phyloP scores from a whole-genome alignment of 1,140 invertebrate genomes.

The Metopolophium dirhodum region DNA sequence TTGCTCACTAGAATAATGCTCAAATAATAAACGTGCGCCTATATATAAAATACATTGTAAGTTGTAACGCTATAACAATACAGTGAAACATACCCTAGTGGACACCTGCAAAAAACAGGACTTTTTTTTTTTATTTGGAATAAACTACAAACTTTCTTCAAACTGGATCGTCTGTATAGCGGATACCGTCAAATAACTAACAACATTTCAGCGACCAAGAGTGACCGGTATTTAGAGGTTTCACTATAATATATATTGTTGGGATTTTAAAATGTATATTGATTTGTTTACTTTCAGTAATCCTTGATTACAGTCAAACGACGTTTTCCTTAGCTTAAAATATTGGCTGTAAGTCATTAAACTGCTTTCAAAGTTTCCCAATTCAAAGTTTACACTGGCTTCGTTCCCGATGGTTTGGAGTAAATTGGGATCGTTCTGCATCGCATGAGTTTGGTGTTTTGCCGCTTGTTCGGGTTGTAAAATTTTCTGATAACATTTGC shows the following conservation, averaged over 20 bases:
- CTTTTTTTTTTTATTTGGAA: neutral
- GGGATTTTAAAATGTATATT: neutral
- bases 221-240: neutral
- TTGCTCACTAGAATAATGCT: neutral
- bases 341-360: neutral
- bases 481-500: slow-evolving; percentile 29
- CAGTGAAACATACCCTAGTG: neutral
- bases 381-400: slow-evolving; percentile 21
- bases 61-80: neutral
- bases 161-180: neutral
- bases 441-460: neutral
- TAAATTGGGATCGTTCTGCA: neutral
- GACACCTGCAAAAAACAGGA: neutral
- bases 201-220: neutral
- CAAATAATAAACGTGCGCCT: neutral
- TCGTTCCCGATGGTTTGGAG: neutral
- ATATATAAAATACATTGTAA: neutral
- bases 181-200: neutral
- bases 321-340: neutral
- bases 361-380: slow-evolving; percentile 35
- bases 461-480: neutral
- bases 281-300: neutral
- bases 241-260: neutral
- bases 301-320: neutral
- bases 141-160: neutral